phyloP scores from a whole-genome alignment of 2,113 vertebrate species.

The Heterotis niloticus region DNA sequence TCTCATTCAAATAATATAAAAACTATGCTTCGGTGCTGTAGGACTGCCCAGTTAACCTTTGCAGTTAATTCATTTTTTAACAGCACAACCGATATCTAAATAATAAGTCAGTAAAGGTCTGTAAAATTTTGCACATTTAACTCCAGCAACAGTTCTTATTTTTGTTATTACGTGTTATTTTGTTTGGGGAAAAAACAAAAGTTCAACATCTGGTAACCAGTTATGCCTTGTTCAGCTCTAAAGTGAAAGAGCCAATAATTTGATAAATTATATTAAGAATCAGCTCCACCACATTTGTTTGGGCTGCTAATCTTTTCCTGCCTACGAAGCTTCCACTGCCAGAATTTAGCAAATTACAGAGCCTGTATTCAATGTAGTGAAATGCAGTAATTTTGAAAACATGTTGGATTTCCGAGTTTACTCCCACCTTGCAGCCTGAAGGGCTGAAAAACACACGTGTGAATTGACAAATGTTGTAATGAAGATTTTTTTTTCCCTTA shows the following conservation, averaged over 20 bases:
- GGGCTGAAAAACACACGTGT: no score
- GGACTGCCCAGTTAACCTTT: no score
- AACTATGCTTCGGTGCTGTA: no score
- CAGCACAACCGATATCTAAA: background rate
- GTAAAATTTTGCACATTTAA: constrained; percentile 17
- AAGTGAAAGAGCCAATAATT: constrained; percentile 3
- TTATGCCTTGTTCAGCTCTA: constrained; percentile 1
- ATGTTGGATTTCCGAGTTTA: no score
- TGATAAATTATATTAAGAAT: constrained; percentile 19
- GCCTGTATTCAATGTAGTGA: no score
- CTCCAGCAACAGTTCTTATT: constrained; percentile 13
- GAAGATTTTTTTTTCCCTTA: no score
- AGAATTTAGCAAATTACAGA: no score
- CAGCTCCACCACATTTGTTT: constrained; percentile 4
- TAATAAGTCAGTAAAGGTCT: constrained; percentile 1
- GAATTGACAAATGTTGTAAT: no score
- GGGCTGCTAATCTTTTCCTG: constrained; percentile 15
- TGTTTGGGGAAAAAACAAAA: constrained; percentile 9
- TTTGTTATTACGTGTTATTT: constrained; percentile 14
- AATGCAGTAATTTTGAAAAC: no score
- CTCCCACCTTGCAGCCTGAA: no score
- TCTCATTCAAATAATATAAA: no score
- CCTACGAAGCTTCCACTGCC: background rate
- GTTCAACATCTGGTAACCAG: constrained; percentile 16
- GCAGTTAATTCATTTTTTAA: no score